These are phyloP conservation scores for Villa cingulata DNA, from an alignment of 2,888 invertebrate genomes.

Conservation along the genomic window DNA sequence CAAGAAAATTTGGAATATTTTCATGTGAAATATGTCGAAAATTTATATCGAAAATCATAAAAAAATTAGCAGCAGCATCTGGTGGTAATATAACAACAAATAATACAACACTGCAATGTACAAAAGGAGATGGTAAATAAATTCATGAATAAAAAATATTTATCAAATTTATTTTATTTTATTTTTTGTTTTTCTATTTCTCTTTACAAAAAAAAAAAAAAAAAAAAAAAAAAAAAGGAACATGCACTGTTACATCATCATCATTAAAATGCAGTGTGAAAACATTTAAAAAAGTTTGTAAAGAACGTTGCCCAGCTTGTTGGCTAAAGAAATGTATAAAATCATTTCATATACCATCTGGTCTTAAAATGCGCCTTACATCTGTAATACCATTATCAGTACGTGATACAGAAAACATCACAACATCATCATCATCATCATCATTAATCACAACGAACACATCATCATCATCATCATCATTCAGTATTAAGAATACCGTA, in stretches of 20 bases:
- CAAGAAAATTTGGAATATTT: slow-evolving; percentile 69
- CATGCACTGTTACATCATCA: slow-evolving; percentile 53
- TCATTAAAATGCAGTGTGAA: slow-evolving; percentile 50
- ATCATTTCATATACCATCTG: slow-evolving; percentile 61
- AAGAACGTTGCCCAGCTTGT: slow-evolving; percentile 69
- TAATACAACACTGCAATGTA: slow-evolving; percentile 47
- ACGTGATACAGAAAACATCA: slow-evolving; percentile 24
- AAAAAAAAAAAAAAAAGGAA: slow-evolving; percentile 38
- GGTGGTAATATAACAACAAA: slow-evolving; percentile 31
- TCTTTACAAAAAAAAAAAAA: no score
- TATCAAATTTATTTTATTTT: no score
- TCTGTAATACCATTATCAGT: slow-evolving; percentile 56
- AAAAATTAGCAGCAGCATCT: slow-evolving; percentile 33
- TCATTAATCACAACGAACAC: no score
- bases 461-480: no score
- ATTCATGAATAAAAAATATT: no score
- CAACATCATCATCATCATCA: neutral
- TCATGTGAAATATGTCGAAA: slow-evolving; percentile 78
- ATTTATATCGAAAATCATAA: slow-evolving; percentile 71
- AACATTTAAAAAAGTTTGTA: slow-evolving; percentile 46
- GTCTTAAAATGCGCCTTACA: slow-evolving; percentile 51
- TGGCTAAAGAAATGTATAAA: slow-evolving; percentile 76
- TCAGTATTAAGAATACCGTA: slow-evolving; percentile 5
- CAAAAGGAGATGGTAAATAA: slow-evolving; percentile 26
- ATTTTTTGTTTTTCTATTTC: neutral